Conservation (phyloP, 2,113 vertebrate species). For the Pseudois nayaur region DNA sequence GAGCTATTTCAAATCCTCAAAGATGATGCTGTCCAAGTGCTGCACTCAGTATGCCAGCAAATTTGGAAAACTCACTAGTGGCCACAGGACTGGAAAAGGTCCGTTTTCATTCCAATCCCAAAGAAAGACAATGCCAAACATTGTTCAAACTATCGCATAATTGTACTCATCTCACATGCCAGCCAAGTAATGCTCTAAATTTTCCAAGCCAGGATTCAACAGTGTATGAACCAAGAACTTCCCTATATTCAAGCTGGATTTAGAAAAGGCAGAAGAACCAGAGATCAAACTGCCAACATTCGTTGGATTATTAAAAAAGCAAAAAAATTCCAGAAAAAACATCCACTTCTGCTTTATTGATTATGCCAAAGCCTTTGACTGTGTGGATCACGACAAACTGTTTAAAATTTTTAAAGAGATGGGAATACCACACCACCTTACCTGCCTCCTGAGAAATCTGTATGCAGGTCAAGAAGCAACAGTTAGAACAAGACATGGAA, state of each 20-base stretch:
- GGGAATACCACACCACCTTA: neutral
- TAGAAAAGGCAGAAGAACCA: neutral
- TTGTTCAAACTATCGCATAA: neutral
- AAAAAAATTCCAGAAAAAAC: neutral
- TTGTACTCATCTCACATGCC: neutral
- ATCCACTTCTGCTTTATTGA: neutral
- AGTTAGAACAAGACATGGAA: neutral
- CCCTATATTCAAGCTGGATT: neutral
- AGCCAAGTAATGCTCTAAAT: neutral
- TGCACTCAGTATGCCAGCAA: neutral
- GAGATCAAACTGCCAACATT: neutral
- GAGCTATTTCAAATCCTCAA: neutral
- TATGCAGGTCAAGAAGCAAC: neutral
- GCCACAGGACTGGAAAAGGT: neutral
- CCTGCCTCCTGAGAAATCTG: neutral
- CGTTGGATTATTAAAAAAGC: rapidly evolving
- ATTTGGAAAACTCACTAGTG: neutral
- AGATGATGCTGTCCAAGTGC: neutral
- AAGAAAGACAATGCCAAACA: neutral
- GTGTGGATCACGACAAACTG: neutral
- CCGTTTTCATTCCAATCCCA: neutral
- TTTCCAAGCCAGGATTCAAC: neutral
- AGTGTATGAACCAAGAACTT: neutral
- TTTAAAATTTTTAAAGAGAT: neutral
- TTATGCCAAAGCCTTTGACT: neutral